Evolutionary conservation across 2,113 vertebrate genomes (phyloP).

Genomic region (Aptenodytes patagonicus): DNA sequence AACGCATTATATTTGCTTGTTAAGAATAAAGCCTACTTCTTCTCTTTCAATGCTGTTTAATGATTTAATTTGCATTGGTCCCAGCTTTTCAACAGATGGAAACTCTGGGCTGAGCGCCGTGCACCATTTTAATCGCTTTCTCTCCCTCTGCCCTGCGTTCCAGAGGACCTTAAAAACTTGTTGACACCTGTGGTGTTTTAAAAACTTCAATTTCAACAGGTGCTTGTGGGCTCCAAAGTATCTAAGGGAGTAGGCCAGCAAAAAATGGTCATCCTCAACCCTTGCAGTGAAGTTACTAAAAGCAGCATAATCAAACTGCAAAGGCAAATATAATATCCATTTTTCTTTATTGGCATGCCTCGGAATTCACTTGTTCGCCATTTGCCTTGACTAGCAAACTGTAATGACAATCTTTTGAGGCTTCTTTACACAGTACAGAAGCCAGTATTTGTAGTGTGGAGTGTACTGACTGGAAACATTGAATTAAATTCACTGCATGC

Average conservation of each 20-base stretch:
- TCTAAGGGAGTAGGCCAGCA: not conserved
- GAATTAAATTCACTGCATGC: not conserved
- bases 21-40: not conserved
- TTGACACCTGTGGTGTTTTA: constrained; percentile 24
- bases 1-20: not conserved
- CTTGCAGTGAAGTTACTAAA: not conserved
- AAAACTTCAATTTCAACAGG: constrained; percentile 18
- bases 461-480: not conserved
- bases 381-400: not conserved
- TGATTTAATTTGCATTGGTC: not conserved
- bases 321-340: not conserved
- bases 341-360: not conserved
- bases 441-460: not conserved
- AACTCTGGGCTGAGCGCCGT: not conserved
- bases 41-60: not conserved
- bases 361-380: not conserved
- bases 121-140: not conserved
- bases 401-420: not conserved
- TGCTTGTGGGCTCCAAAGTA: not conserved
- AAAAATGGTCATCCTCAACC: not conserved
- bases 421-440: not conserved
- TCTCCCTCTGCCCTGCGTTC: not conserved
- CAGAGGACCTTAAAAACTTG: constrained; percentile 23
- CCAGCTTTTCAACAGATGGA: not conserved
- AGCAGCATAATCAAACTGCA: not conserved